Conservation (phyloP, 2,888 invertebrate species). For the Anoplius nigerrimus region DNA sequence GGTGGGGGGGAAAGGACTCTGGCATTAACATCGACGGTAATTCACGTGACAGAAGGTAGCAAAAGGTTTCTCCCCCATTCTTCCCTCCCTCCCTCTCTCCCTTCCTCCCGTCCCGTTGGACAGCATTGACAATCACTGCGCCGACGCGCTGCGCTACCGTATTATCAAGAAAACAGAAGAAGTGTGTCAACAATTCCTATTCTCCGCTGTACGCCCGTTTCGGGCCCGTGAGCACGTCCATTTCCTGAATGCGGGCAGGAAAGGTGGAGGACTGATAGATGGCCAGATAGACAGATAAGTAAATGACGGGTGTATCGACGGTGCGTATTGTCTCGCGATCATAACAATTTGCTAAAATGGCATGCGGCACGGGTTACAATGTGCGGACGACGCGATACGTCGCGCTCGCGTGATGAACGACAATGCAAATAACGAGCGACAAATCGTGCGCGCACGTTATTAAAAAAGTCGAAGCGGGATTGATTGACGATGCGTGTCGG, state of each 20-base stretch:
- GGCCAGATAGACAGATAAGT: constrained; percentile 29
- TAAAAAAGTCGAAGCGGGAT: constrained; percentile 14
- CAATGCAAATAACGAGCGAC: constrained; percentile 18
- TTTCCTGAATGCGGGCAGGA: constrained; percentile 23
- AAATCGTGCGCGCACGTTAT: constrained; percentile 17
- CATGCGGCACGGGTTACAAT: constrained; percentile 13
- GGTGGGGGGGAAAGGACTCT: no score
- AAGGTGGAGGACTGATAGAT: constrained; percentile 32
- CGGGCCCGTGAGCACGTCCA: constrained; percentile 18
- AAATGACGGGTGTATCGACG: constrained; percentile 42
- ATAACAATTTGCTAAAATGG: constrained; percentile 38
- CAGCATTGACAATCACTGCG: background rate
- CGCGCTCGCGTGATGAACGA: constrained; percentile 31
- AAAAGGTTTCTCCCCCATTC: no score
- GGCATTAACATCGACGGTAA: no score
- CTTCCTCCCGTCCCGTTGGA: background rate
- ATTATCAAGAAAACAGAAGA: constrained; percentile 1
- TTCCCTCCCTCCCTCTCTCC: no score
- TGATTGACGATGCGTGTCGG: constrained; percentile 8
- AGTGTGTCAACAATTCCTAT: background rate
- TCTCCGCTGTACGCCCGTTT: background rate
- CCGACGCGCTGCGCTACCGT: no score
- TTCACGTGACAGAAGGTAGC: no score
- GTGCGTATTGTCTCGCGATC: constrained; percentile 34
- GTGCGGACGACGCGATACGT: constrained; percentile 14